Evolutionary conservation across 2,888 invertebrate genomes (phyloP), one percentile per base, ranked within the genome.

Genomic region (Agrilus cyanescens): DNA sequence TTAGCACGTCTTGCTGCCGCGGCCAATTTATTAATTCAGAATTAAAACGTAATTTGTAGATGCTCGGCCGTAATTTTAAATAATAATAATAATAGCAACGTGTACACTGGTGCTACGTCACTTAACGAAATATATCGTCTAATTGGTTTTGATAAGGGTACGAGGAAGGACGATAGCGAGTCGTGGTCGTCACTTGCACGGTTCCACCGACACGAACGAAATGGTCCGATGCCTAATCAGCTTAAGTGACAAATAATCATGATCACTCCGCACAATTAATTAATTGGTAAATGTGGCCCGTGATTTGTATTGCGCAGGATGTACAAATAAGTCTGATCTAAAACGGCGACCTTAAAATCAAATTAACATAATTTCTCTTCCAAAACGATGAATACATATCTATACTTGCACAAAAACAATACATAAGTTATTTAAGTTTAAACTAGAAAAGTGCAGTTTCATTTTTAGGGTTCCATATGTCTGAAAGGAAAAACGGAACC

Each of bases 81-180:
- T 64, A 62, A 60, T 61, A 62, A 61, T 61, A 62, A 60, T 61
- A 62, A 61, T 61, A 53, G 50, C 52, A 51, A 60, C 55, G 58
- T 59, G 60, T 57, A 60, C 25, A 25, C 25, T 25, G 25, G 8
- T 25, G 25, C 25, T 25, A 62, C 61, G 62, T 63, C 63, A 63
- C 63, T 63, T 64, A 63, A 65, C 59, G 52, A 58, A 61, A 58
- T 65, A 62, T 58, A 66, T 63, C 63, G 63, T 65, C 63, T 66
- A 66, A 66, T 66, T 66, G 65, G 63, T 63, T 65, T 60, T 64
- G 65, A 66, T 66, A 65, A 64, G 65, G 65, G 65, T 63, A 63
- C 55, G 48, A 55, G 58, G 56, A 53, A 38, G 57, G 20, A 43
- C 60, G 57, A 18, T 32, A 45, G 15, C 37, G 33, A 48, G 31